Conservation (phyloP, 30 jellyfish, hydroid and myxozoan genomes). For the Calvadosia cruxmelitensis region DNA sequence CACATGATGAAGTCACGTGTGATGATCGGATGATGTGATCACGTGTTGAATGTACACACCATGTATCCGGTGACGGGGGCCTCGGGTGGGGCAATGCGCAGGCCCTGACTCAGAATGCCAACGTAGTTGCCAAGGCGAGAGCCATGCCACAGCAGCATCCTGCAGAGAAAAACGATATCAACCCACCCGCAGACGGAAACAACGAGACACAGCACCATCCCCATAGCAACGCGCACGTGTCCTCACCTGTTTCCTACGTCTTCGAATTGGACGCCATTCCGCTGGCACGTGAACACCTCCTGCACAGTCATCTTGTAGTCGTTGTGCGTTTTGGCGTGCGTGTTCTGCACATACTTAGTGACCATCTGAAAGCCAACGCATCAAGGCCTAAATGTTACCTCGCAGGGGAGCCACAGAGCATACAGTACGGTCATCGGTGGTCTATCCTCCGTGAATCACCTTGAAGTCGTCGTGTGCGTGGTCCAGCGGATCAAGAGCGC, state of each 20-base stretch:
- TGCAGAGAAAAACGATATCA: not conserved
- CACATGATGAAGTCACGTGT: not conserved
- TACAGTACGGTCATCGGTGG: too few relatives aligned
- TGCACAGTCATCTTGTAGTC: slow-evolving; percentile 76
- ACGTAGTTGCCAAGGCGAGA: slow-evolving; percentile 83
- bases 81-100: slow-evolving; percentile 94
- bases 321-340: slow-evolving; percentile 85
- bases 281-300: slow-evolving; percentile 34
- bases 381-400: too few relatives aligned
- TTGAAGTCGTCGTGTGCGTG: slow-evolving; percentile 39
- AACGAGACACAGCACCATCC: not conserved
- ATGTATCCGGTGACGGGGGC: slow-evolving; percentile 97
- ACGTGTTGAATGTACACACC: slow-evolving; percentile 41
- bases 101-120: slow-evolving; percentile 81
- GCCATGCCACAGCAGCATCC: slow-evolving; percentile 84
- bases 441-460: too few relatives aligned
- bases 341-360: slow-evolving; percentile 61
- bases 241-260: slow-evolving; percentile 73
- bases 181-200: too few relatives aligned
- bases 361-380: slow-evolving; percentile 17
- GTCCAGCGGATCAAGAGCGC: slow-evolving; percentile 48
- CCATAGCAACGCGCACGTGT: not conserved
- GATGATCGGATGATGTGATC: not conserved
- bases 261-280: slow-evolving; percentile 16
- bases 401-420: too few relatives aligned